phyloP scores from a whole-genome alignment of 2,888 invertebrate genomes.

The Urechis unicinctus region DNA sequence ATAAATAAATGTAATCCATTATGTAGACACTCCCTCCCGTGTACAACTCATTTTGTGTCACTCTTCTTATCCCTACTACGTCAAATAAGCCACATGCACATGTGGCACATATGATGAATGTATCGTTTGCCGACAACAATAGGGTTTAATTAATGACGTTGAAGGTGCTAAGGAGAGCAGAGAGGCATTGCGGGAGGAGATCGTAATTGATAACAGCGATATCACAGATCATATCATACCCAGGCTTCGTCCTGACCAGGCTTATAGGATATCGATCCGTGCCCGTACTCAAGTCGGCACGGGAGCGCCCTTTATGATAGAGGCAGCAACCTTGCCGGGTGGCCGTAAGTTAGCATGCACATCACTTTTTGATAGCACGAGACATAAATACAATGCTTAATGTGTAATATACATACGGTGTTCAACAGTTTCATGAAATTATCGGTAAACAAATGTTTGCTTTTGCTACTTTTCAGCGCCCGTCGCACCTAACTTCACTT shows the following conservation, averaged over 20 bases:
- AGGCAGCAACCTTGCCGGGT: conserved; percentile 34
- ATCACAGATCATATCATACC: conserved; percentile 3
- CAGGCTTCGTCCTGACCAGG: conserved; percentile 6
- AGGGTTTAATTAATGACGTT: neutral
- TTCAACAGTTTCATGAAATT: neutral
- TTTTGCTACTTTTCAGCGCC: conserved; percentile 28
- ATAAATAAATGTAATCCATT: no score
- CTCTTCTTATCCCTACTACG: no score
- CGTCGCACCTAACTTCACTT: conserved; percentile 34
- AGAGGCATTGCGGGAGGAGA: conserved; percentile 1
- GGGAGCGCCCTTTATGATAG: conserved; percentile 59
- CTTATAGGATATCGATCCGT: conserved; percentile 59
- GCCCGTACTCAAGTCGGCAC: conserved; percentile 83
- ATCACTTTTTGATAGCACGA: no score
- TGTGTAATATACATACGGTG: neutral
- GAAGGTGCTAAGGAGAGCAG: neutral
- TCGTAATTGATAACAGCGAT: conserved; percentile 10
- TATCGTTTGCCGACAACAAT: no score
- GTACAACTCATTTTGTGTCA: no score
- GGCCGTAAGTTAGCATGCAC: conserved; percentile 41
- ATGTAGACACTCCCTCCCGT: no score
- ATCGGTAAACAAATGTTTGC: neutral
- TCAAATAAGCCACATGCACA: no score
- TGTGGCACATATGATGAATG: no score
- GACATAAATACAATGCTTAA: no score